These are phyloP conservation scores for Athalia cordata DNA, from an alignment of 2,888 invertebrate species.

Conservation along the genomic window DNA sequence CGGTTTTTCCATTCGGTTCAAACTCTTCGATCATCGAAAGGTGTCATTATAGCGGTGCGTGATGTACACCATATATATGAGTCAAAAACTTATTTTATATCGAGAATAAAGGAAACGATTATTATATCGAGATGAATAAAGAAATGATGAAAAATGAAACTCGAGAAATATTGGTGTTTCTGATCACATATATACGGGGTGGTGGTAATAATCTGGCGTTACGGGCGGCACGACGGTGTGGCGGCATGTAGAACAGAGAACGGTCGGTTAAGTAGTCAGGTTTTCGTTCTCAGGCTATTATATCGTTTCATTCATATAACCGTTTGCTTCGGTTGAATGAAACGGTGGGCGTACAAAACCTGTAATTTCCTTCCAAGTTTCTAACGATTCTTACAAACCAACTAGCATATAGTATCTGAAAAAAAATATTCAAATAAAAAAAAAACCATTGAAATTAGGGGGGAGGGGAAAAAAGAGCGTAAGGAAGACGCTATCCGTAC, in stretches of 20 bases:
- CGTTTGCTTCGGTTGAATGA: slow-evolving; percentile 43
- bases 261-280: slow-evolving; percentile 44
- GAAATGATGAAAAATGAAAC: background rate
- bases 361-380: slow-evolving; percentile 41
- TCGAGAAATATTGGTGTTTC: background rate
- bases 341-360: slow-evolving; percentile 39
- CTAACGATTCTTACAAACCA: slow-evolving; percentile 39
- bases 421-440: no score
- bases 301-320: slow-evolving; percentile 43
- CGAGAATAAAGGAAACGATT: slow-evolving; percentile 26
- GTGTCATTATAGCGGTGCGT: slow-evolving; percentile 13
- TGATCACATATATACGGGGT: background rate
- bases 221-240: background rate
- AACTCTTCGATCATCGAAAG: background rate
- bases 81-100: background rate
- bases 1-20: background rate
- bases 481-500: no score
- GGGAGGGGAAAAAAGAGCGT: no score
- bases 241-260: slow-evolving; percentile 40
- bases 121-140: slow-evolving; percentile 22
- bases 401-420: background rate
- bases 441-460: no score
- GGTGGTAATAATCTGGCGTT: background rate
- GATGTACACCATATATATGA: background rate
- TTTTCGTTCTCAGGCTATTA: slow-evolving; percentile 46